Evolutionary conservation across 2,113 vertebrate species (phyloP), one percentile per base, ranked within the genome.

Genomic region (Bos indicus): DNA sequence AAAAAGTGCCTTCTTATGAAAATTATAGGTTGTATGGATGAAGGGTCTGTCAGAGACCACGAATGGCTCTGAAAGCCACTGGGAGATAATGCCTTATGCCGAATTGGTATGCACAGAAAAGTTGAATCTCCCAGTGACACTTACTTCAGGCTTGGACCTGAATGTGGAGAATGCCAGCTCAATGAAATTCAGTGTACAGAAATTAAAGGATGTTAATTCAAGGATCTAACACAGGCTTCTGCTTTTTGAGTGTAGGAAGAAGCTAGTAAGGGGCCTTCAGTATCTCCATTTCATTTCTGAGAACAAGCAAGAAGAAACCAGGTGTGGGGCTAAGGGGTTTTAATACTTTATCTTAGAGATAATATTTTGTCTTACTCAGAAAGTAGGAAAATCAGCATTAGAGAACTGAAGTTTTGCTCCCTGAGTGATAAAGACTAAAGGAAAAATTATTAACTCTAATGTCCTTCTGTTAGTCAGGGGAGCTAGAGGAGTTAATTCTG

Each of bases 71-170:
- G 92, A 94, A 88, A 96, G 26, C 36, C 92, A 52, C 25, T 23
- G 88, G 81, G n/a, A 95, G 57, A 95, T 89, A 95, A 83, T 97
- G 77, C 11, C 16, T 88, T 90, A 43, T 71, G 48, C 57, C 26
- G 60, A 46, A 94, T 95, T 91, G 93, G 25, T 82, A 96, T 95
- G 82, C 87, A 88, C 67, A 96, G 86, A 90, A 97, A 98, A 98
- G 96, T 96, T 97, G 86, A 90, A 23, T 94, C 64, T 97, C 30
- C 67, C 80, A 57, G 60, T 59, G 62, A 40, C 17, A 28, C 89
- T 92, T 87, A 96, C 91, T 88, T 91, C 80, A 95, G 83, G 26
- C n/a, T 93, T 25, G 3, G 51, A 48, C 71, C 77, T 46, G 5
- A 77, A 59, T 77, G 57, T 97, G 43, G 60, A 46, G 85, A 85